Base-by-base conservation (phyloP, 2,888 invertebrate species). In the Timema podura region DNA sequence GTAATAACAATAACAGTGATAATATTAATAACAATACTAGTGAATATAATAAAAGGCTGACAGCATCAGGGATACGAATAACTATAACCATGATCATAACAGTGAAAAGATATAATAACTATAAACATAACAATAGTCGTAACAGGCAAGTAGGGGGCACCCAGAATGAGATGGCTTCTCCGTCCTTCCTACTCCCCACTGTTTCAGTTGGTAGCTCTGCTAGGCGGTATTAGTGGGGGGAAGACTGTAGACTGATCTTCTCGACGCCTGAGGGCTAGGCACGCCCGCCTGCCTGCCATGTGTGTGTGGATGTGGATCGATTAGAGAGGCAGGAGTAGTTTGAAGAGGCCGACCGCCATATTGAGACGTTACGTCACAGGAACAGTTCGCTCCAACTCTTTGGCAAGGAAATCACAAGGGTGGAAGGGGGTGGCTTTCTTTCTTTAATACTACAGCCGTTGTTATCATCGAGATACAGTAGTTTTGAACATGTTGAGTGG, bases 51-150 rank as follows among this genome's bases (percentile, higher is more conserved):
- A 68, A 72, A 66, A 64, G 59, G 10, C n/a, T n/a, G n/a, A 59
- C 16, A 30, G 59, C 30, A 10, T 30, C n/a, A n/a, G 61, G 61
- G 48, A 44, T 51, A 67, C 65, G 71, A 72, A 69, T 71, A 74
- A 72, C 72, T 68, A 70, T 72, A 72, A 74, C 74, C 72, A 71
- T 74, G 72, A 74, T 66, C 70, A 72, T 73, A 72, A 73, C 70
- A 71, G 67, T 70, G 68, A 65, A 70, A 70, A 69, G 73, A 70
- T 70, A 73, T 73, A n/a, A n/a, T n/a, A 72, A 73, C 70, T 66
- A 70, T 73, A 73, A 73, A 69, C 70, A 70, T 74, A 74, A 74
- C 72, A 71, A 68, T 72, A 72, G 72, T 72, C 72, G 72, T 72
- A 72, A 71, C 71, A 67, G 70, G 70, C 68, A 70, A 70, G 72